Evolutionary conservation across 2,797 vertebrate genomes (phyloP), one percentile per base, ranked within the genome.

Genomic region (Argyrosomus regius): DNA sequence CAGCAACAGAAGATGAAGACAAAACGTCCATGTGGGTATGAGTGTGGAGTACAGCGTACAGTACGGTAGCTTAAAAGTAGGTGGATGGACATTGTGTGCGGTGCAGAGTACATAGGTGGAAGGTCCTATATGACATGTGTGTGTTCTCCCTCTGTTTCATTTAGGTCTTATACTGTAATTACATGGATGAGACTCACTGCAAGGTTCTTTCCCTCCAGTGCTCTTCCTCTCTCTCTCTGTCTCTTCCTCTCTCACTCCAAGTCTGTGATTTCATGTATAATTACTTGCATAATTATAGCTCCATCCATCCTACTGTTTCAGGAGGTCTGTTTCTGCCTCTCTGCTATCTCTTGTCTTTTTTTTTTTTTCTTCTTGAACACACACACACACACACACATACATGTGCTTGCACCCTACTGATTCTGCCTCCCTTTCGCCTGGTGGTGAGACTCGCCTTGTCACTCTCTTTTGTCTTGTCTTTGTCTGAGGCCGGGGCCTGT

Each of bases 231-330:
- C 69, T 63, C 71, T 69, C 53, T 59, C 45, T 52, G 11, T 54
- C 75, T 69, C 63, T 64, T 53, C 72, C 64, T 49, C 69, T 80
- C 77, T 91, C 86, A 72, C 83, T 90, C 87, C 75, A 83, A 88
- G 80, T 90, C 91, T 88, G 85, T 85, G 88, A 95, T 93, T 94
- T 94, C 90, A 94, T 94, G 94, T 94, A 93, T 95, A 95, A 94
- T 95, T 95, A 94, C 91, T 92, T 84, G 86, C 87, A 92, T 95
- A 94, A 95, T 95, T 94, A 95, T 90, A 92, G 88, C 89, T 93
- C 90, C 90, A 87, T 88, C 87, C 84, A 65, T 92, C 89, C 86
- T 71, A 89, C 90, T 90, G 88, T 93, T 94, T 88, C 87, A 87
- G 89, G 82, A 90, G 82, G 77, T 89, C 86, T 91, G 89, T 87